Conservation (phyloP, 2,888 invertebrate genomes). For the Aspidapion aeneum region DNA sequence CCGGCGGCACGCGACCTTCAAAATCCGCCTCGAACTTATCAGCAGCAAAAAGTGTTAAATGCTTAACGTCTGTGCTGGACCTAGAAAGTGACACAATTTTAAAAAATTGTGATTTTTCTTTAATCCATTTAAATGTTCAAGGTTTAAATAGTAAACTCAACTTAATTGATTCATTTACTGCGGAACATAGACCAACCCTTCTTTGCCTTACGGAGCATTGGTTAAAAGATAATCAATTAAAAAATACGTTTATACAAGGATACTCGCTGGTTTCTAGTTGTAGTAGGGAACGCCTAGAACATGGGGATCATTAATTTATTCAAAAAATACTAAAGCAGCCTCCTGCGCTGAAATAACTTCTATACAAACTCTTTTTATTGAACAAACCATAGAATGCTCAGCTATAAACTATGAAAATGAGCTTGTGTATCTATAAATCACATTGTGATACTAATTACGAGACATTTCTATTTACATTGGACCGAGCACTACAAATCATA, state of each 20-base stretch:
- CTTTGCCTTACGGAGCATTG: neutral
- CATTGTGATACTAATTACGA: neutral
- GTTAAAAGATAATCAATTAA: neutral
- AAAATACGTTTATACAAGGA: too few relatives aligned
- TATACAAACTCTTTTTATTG: neutral
- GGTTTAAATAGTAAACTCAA: neutral
- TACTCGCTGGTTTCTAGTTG: neutral
- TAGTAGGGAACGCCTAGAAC: too few relatives aligned
- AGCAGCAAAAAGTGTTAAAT: neutral
- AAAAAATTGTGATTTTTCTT: neutral
- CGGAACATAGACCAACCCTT: neutral
- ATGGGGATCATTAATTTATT: neutral
- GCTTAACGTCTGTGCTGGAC: too few relatives aligned
- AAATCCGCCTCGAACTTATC: neutral
- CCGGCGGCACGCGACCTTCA: neutral
- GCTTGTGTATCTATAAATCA: neutral
- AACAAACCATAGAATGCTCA: neutral
- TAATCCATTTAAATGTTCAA: neutral
- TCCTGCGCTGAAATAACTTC: neutral
- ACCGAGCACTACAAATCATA: neutral
- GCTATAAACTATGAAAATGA: neutral
- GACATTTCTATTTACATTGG: neutral
- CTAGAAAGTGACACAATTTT: too few relatives aligned
- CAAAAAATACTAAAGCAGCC: neutral
- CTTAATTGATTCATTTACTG: neutral